Conservation (phyloP, 2,113 vertebrate species). For the Rhabdornis inornatus region DNA sequence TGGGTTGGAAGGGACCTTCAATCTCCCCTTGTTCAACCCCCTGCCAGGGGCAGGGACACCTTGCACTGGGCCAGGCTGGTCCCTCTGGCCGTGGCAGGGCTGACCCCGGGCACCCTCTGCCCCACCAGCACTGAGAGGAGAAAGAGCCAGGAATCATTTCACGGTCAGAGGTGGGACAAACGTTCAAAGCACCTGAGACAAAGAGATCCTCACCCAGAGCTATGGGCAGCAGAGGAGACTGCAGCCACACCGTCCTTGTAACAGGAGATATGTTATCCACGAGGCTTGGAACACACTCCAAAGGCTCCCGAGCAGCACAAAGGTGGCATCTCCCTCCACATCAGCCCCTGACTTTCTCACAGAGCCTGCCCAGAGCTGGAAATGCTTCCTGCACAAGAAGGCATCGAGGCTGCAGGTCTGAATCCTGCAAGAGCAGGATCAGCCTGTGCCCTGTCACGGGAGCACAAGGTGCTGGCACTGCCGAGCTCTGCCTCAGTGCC, state of each 20-base stretch:
- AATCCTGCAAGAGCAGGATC: background rate
- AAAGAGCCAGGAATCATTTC: background rate
- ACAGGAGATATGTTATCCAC: accelerated
- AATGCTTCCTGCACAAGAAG: background rate
- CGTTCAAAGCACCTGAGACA: accelerated
- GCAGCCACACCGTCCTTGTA: background rate
- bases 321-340: accelerated
- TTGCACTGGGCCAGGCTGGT: background rate
- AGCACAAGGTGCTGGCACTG: background rate
- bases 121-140: background rate
- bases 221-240: background rate
- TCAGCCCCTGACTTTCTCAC: background rate
- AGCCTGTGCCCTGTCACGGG: background rate
- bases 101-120: accelerated
- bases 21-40: background rate
- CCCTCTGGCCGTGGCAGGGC: background rate
- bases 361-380: background rate
- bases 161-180: background rate
- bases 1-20: background rate
- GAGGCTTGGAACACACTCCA: background rate
- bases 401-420: background rate
- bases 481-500: accelerated
- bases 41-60: background rate
- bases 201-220: background rate
- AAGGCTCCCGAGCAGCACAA: background rate